Conservation (phyloP, 2,888 invertebrate species). For the Oscheius sp. region DNA sequence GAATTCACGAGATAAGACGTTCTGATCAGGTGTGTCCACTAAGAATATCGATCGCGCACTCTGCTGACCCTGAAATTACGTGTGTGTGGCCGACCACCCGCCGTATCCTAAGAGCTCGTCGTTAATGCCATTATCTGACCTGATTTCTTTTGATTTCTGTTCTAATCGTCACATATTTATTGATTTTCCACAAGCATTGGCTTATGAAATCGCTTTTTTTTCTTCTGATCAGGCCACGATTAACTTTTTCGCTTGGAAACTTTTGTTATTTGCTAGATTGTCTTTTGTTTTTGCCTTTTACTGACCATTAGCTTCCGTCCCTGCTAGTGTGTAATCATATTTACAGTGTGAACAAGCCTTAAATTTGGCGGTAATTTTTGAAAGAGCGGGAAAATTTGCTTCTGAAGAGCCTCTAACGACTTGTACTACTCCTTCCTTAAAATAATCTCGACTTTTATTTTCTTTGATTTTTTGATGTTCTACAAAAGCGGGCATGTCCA, state of each 20-base stretch:
- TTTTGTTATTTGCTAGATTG: conserved; percentile 2
- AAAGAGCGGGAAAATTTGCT: no score
- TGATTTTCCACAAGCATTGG: neutral
- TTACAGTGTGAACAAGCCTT: neutral
- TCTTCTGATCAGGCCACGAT: neutral
- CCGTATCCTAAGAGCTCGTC: neutral
- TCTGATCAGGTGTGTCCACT: neutral
- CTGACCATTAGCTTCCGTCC: conserved; percentile 12
- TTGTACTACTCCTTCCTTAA: no score
- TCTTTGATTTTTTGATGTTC: no score
- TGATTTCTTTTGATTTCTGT: neutral
- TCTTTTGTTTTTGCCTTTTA: conserved; percentile 10
- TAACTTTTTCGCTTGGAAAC: neutral
- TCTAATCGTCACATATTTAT: neutral
- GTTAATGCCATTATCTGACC: neutral
- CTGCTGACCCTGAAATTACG: conserved; percentile 28
- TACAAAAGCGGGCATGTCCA: no score
- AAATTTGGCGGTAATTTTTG: no score
- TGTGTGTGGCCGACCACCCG: conserved; percentile 11
- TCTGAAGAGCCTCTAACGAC: no score
- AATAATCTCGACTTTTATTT: no score
- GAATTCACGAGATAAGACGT: conserved; percentile 18
- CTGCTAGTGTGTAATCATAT: conserved; percentile 7
- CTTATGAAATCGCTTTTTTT: conserved; percentile 1
- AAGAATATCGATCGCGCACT: conserved; percentile 21